These are phyloP conservation scores for Aldrovandia affinis DNA, from an alignment of 2,797 vertebrate genomes.

Conservation along the genomic window DNA sequence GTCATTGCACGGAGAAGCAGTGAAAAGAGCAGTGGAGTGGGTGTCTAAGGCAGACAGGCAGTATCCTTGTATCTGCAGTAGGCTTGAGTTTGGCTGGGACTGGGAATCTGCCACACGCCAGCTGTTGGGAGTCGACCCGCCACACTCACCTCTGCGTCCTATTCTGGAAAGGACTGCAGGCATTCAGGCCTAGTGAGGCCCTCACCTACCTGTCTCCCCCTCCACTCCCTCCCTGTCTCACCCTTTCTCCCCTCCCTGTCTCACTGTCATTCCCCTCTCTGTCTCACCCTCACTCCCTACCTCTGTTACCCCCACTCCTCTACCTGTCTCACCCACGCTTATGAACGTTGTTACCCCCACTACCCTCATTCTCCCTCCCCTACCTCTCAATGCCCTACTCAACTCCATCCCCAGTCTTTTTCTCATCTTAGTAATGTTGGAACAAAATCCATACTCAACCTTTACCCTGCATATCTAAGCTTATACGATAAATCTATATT, in stretches of 20 bases:
- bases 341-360: not conserved
- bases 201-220: no score
- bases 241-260: not conserved
- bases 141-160: constrained; percentile 54
- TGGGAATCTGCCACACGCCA: constrained; percentile 81
- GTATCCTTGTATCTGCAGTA: constrained; percentile 79
- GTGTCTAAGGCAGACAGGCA: constrained; percentile 72
- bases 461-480: not conserved
- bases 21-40: constrained; percentile 77
- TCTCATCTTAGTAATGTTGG: not conserved
- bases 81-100: constrained; percentile 79
- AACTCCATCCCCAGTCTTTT: not conserved
- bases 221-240: not conserved
- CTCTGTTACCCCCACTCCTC: not conserved
- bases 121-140: constrained; percentile 66
- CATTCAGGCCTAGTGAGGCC: not conserved
- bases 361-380: not conserved
- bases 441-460: not conserved
- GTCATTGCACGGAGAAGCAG: constrained; percentile 54
- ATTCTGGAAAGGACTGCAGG: constrained; percentile 35
- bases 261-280: not conserved
- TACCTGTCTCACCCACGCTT: not conserved
- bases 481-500: not conserved
- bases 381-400: not conserved
- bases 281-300: not conserved